Percentiles rank a stretch among this genome's conserved stretches.
phyloP scores from a whole-genome alignment of 2,113 vertebrate genomes.

The Danionella cerebrum region DNA sequence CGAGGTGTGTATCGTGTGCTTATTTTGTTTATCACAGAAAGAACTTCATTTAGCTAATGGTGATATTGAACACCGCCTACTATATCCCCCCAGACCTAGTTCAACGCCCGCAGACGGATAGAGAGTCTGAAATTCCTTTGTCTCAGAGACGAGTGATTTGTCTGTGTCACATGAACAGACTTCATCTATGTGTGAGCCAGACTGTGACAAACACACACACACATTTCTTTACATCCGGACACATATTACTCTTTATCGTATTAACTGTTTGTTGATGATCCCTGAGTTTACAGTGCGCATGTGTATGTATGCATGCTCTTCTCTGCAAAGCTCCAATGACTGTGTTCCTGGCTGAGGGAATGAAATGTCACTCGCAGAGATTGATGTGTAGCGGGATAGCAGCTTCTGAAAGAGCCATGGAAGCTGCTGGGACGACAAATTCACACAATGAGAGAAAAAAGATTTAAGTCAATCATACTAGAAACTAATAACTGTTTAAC shows the following conservation, averaged over 20 bases:
- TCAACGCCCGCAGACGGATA: too few relatives aligned
- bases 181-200: not conserved
- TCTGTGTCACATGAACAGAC: not conserved
- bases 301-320: slow-evolving; percentile 16
- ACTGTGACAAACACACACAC: not conserved
- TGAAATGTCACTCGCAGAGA: slow-evolving; percentile 67
- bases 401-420: slow-evolving; percentile 43
- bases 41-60: too few relatives aligned
- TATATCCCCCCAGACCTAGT: too few relatives aligned
- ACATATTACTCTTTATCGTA: not conserved
- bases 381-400: slow-evolving; percentile 64
- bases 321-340: slow-evolving; percentile 21
- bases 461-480: not conserved
- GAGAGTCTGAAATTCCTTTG: not conserved
- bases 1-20: too few relatives aligned
- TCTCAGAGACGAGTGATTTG: not conserved
- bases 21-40: too few relatives aligned
- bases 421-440: slow-evolving; percentile 32
- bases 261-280: not conserved
- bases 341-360: slow-evolving; percentile 55
- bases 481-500: too few relatives aligned
- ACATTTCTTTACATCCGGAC: not conserved
- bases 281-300: not conserved
- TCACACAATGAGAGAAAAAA: slow-evolving; percentile 26
- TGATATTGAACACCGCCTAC: too few relatives aligned